Conservation (phyloP, 2,113 vertebrate genomes). For the Anser cygnoides region DNA sequence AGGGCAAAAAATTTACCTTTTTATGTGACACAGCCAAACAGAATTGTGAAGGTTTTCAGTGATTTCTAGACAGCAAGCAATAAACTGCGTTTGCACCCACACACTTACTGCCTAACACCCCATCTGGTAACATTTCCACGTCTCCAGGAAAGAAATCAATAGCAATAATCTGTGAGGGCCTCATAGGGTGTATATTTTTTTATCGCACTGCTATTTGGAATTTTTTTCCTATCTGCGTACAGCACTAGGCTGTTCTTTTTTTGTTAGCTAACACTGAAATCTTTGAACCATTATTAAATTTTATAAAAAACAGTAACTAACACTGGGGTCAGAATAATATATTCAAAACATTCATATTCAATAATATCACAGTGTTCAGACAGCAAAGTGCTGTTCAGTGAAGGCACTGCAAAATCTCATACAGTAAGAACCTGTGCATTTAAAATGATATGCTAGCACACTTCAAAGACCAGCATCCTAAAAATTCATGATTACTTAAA, state of each 20-base stretch:
- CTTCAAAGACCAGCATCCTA: conserved; percentile 51
- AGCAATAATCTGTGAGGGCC: conserved; percentile 94
- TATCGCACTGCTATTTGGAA: conserved; percentile 77
- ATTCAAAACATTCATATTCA: conserved; percentile 38
- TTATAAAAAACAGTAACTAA: conserved; percentile 39
- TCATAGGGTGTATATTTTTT: conserved; percentile 82
- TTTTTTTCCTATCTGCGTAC: conserved; percentile 73
- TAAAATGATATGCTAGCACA: conserved; percentile 41
- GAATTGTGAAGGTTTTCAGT: conserved; percentile 77
- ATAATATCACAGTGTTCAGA: not conserved
- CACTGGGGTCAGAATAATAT: conserved; percentile 45
- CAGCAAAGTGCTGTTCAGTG: not conserved
- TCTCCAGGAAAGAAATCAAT: conserved; percentile 97
- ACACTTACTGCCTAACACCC: conserved; percentile 92
- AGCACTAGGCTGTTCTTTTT: conserved; percentile 72
- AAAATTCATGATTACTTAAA: conserved; percentile 44
- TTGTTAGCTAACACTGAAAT: conserved; percentile 70
- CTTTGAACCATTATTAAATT: conserved; percentile 52
- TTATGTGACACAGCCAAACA: conserved; percentile 67
- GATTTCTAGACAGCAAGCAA: conserved; percentile 82
- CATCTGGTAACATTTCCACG: conserved; percentile 97
- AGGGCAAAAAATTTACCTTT: conserved; percentile 74
- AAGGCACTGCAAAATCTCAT: conserved; percentile 31
- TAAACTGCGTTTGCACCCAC: conserved; percentile 84
- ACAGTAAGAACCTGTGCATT: conserved; percentile 22